Base-by-base conservation (phyloP, 2,888 invertebrate species). In the Drosophila imparisetae region DNA sequence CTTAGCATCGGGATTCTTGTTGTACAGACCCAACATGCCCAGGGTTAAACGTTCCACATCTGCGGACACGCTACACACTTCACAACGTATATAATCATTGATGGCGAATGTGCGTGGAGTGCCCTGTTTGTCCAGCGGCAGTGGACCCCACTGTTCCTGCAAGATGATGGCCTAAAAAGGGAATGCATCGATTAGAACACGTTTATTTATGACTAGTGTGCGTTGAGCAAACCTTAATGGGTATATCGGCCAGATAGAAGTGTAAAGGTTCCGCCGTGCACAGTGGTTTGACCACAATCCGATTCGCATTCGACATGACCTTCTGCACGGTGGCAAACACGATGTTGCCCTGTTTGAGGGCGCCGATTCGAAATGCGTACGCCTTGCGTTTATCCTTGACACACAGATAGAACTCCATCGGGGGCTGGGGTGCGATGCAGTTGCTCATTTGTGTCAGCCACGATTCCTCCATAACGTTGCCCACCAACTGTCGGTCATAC, bases 1-100 rank as follows among this genome's bases (percentile, higher is more conserved):
- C 75, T 96, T 95, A 74, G 96, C 95, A 68, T 96, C 95, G 90
- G 95, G 95, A 89, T 95, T 95, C 30, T 96, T 94, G 75, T 95
- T 94, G 89, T 96, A 95, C 82, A 95, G 94, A 75, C 96, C 96
- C 93, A 97, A 96, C 96, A 97, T 97, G 93, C 97, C 97, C 93
- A 96, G 95, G 87, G 96, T 96, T 94, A 98, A 95, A 94, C 97
- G 97, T 94, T 97, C 97, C 63, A 96, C 96, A 93, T 97, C 97
- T 54, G 96, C 96, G 92, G 96, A 96, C 77, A 97, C 96, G 94
- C 97, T 97, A 90, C 97, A 94, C 60, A 97, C 96, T 94, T 97
- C 97, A 93, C 97, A 97, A 94, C 97, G 96, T 69, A 98, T 96
- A 87, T 96, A 95, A 94, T 97, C 97, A 94, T 96, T 96, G 93